Evolutionary conservation across 2,797 vertebrate species (phyloP).

Genomic region (Cryptoblepharus egeriae): DNA sequence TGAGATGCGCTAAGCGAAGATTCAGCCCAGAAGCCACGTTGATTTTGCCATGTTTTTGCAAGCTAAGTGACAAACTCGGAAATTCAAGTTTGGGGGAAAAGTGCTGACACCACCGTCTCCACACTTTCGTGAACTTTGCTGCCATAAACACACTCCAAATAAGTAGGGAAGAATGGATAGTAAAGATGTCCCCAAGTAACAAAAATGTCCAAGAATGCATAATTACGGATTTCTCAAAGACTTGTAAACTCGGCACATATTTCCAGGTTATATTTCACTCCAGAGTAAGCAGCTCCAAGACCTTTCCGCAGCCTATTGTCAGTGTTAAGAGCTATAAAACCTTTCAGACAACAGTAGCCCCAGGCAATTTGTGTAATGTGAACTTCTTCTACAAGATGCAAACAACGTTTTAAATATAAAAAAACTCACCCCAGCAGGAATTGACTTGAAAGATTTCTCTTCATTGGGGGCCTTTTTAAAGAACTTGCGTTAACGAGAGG

Average conservation of each 20-base stretch:
- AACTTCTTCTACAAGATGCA: constrained; percentile 59
- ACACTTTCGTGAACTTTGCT: constrained; percentile 50
- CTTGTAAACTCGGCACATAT: constrained; percentile 60
- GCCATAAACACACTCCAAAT: constrained; percentile 64
- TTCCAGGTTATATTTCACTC: constrained; percentile 67
- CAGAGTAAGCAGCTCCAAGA: constrained; percentile 54
- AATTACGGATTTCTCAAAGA: constrained; percentile 68
- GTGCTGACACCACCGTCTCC: constrained; percentile 57
- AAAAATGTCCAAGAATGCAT: constrained; percentile 64
- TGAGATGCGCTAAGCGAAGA: constrained; percentile 43
- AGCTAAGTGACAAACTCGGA: constrained; percentile 43
- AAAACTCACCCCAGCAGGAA: constrained; percentile 43
- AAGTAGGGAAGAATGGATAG: constrained; percentile 59
- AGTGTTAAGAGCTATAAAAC: constrained; percentile 62
- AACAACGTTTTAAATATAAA: constrained; percentile 39
- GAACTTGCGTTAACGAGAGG: neutral
- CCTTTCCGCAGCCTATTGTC: constrained; percentile 48
- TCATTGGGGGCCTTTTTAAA: neutral
- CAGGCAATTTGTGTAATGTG: constrained; percentile 62
- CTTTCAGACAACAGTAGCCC: constrained; percentile 62
- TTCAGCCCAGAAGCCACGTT: constrained; percentile 48
- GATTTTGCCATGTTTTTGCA: constrained; percentile 5
- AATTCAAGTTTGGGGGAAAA: constrained; percentile 64
- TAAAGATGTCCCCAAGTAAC: constrained; percentile 66
- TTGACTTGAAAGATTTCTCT: constrained; percentile 11